Percentiles rank a stretch among this genome's conserved stretches.
Conservation (phyloP, 2,797 vertebrate species). For the Graptemys geographica region DNA sequence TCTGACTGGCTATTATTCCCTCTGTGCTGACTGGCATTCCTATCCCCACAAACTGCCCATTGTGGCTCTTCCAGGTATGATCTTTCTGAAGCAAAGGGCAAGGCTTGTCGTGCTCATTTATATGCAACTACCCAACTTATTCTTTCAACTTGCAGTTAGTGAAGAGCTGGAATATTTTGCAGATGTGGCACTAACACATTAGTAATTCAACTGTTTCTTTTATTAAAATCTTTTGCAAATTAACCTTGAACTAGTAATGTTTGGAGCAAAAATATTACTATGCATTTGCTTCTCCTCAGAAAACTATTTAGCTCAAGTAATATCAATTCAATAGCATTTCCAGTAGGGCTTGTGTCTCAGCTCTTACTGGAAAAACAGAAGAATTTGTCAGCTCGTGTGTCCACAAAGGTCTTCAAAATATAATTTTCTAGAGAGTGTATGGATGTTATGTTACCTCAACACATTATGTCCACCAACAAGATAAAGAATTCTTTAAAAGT, state of each 20-base stretch:
- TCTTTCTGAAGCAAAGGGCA: neutral
- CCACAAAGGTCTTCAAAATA: slow-evolving; percentile 2
- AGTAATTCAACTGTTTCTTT: slow-evolving; percentile 25
- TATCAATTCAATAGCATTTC: slow-evolving; percentile 16
- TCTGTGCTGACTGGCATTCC: neutral
- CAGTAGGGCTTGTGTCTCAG: neutral
- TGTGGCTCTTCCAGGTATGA: neutral
- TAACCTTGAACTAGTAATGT: slow-evolving; percentile 44
- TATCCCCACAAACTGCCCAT: neutral
- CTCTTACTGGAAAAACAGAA: neutral
- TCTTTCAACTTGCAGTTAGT: neutral
- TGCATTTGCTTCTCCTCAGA: slow-evolving; percentile 12
- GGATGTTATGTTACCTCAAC: neutral
- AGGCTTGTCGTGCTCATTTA: neutral
- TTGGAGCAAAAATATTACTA: slow-evolving; percentile 18
- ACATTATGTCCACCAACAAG: neutral
- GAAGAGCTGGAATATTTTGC: neutral
- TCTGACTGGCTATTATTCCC: neutral
- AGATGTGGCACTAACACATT: neutral
- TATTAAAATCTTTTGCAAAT: slow-evolving; percentile 37
- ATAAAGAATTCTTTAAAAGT: neutral
- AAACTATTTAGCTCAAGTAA: slow-evolving; percentile 14
- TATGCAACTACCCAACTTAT: neutral
- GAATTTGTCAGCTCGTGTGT: slow-evolving; percentile 6
- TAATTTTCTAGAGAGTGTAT: neutral